phyloP scores from a whole-genome alignment of 2,113 vertebrate genomes.

The Syngnathoides biaculeatus region DNA sequence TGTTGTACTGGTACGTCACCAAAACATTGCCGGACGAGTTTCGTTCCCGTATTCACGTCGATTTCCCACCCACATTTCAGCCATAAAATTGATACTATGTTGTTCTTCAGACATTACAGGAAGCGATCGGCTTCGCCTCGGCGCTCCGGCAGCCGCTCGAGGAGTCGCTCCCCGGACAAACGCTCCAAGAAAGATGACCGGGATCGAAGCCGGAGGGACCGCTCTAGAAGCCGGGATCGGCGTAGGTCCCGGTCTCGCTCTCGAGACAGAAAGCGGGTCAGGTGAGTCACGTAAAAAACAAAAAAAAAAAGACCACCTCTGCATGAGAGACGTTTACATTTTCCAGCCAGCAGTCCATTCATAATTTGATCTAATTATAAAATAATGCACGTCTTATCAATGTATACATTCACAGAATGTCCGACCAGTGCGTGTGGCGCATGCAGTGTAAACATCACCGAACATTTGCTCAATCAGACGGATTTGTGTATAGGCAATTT shows the following conservation, averaged over 20 bases:
- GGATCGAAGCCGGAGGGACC: conserved; percentile 77
- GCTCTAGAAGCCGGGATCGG: conserved; percentile 89
- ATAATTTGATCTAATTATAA: too few relatives aligned
- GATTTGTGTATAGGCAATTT: too few relatives aligned
- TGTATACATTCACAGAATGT: too few relatives aligned
- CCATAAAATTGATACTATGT: background rate
- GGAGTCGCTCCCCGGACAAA: conserved; percentile 93
- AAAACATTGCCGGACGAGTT: background rate
- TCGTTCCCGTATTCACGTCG: background rate
- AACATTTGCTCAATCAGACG: too few relatives aligned
- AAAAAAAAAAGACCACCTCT: background rate
- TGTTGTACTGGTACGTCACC: background rate
- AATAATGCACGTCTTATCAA: too few relatives aligned
- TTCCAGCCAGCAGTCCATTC: too few relatives aligned
- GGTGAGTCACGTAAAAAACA: conserved; percentile 60
- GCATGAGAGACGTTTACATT: too few relatives aligned
- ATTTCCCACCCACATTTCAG: background rate
- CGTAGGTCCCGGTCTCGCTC: conserved; percentile 90
- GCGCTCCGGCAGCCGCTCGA: conserved; percentile 84
- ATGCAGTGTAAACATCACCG: too few relatives aligned
- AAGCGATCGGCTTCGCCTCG: conserved; percentile 89
- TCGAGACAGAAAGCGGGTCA: conserved; percentile 86
- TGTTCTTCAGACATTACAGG: conserved; percentile 82
- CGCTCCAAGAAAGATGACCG: conserved; percentile 88
- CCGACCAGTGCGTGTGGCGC: too few relatives aligned